phyloP scores from a whole-genome alignment of 2,888 invertebrate genomes.

The Odontothrips loti region DNA sequence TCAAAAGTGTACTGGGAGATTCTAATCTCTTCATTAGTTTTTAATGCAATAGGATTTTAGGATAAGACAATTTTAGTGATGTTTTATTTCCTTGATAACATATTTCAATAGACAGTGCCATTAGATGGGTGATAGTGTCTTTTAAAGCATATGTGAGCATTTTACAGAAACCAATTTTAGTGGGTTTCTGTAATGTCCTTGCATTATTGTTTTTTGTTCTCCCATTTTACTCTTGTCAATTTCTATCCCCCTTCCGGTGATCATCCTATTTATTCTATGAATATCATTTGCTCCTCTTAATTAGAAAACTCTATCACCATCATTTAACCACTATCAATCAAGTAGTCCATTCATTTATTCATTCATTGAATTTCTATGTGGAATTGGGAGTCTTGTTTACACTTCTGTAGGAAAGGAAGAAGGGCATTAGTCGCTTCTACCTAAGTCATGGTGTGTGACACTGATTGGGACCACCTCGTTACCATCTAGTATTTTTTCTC shows the following conservation, averaged over 20 bases:
- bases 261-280: neutral
- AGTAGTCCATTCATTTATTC: too few relatives aligned
- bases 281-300: neutral
- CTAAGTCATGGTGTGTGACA: conserved; percentile 1
- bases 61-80: neutral
- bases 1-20: neutral
- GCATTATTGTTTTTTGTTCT: neutral
- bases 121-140: neutral
- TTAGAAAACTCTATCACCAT: neutral
- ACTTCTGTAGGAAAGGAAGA: too few relatives aligned
- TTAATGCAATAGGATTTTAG: conserved; percentile 10
- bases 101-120: conserved; percentile 13
- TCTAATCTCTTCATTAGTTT: neutral
- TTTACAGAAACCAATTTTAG: neutral
- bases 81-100: neutral
- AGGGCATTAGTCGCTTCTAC: too few relatives aligned
- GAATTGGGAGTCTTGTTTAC: too few relatives aligned
- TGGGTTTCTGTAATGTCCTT: neutral
- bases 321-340: too few relatives aligned
- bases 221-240: neutral
- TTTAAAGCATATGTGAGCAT: too few relatives aligned
- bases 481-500: conserved; percentile 6
- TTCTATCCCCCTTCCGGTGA: neutral
- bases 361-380: too few relatives aligned
- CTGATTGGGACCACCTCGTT: neutral